phyloP scores from a whole-genome alignment of 2,888 invertebrate species.

The Epinotia demarniana region DNA sequence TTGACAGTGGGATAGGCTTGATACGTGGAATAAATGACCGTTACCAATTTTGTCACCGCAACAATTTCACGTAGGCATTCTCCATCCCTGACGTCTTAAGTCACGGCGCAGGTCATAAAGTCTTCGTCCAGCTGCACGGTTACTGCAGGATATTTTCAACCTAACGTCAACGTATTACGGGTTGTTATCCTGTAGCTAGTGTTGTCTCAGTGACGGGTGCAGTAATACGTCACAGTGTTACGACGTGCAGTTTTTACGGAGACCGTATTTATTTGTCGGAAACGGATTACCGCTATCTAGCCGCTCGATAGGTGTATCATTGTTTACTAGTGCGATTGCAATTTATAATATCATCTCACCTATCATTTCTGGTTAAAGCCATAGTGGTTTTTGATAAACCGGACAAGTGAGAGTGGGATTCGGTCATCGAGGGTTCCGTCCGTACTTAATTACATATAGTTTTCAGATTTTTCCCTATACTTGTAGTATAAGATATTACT shows the following conservation, averaged over 20 bases:
- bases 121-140: neutral
- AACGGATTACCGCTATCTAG: neutral
- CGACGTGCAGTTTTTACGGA: neutral
- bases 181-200: neutral
- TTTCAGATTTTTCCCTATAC: too few species aligned
- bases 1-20: too few species aligned
- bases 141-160: slow-evolving; percentile 1
- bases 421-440: too few species aligned
- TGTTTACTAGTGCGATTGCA: neutral
- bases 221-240: slow-evolving; percentile 15
- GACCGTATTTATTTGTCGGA: neutral
- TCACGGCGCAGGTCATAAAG: slow-evolving; percentile 2
- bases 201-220: neutral
- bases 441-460: too few species aligned
- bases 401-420: too few species aligned
- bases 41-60: neutral
- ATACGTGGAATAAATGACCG: neutral
- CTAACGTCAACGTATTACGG: neutral
- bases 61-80: neutral
- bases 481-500: too few species aligned
- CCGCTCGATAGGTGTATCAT: neutral
- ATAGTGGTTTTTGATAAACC: too few species aligned
- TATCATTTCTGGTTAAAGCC: too few species aligned
- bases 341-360: neutral
- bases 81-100: neutral